Percentiles rank a stretch among this genome's conserved stretches.
These are phyloP conservation scores for Ormyrus rosae DNA, from an alignment of 2,888 invertebrate genomes.

Conservation along the genomic window DNA sequence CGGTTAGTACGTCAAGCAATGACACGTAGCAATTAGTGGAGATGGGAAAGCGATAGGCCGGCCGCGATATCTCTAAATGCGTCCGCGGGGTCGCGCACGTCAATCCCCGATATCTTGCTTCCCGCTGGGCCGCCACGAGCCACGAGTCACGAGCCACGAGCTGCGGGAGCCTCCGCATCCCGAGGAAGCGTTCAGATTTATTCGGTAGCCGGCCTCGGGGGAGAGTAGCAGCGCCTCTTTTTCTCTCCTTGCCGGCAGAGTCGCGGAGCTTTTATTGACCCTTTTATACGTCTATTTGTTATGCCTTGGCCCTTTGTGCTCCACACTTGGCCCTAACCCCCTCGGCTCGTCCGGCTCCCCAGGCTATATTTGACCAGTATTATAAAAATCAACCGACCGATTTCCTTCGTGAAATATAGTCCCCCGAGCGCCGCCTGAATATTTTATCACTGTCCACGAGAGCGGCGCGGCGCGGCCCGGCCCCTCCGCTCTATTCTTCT, in stretches of 20 bases:
- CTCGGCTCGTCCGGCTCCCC: conserved; percentile 64
- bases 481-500: conserved; percentile 3
- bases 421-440: conserved; percentile 73
- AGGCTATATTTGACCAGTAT: conserved; percentile 76
- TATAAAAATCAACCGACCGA: conserved; percentile 77
- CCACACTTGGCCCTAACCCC: conserved; percentile 60
- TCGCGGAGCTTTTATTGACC: conserved; percentile 74
- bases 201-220: conserved; percentile 69
- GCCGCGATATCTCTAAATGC: not conserved
- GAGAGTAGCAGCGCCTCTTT: conserved; percentile 21
- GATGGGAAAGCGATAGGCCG: too few species aligned
- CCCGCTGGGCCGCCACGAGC: conserved; percentile 1
- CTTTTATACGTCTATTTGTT: conserved; percentile 76
- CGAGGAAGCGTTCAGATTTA: conserved; percentile 71
- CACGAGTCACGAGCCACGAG: not conserved
- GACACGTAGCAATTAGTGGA: too few species aligned
- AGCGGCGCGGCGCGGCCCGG: not conserved
- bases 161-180: conserved; percentile 64
- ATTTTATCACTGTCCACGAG: conserved; percentile 74
- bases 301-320: conserved; percentile 74
- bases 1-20: too few species aligned
- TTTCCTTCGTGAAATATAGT: conserved; percentile 75
- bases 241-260: conserved; percentile 48
- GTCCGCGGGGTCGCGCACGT: not conserved
- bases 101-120: not conserved